Evolutionary conservation across 2,888 invertebrate genomes (phyloP).

Genomic region (Agriotes lineatus): DNA sequence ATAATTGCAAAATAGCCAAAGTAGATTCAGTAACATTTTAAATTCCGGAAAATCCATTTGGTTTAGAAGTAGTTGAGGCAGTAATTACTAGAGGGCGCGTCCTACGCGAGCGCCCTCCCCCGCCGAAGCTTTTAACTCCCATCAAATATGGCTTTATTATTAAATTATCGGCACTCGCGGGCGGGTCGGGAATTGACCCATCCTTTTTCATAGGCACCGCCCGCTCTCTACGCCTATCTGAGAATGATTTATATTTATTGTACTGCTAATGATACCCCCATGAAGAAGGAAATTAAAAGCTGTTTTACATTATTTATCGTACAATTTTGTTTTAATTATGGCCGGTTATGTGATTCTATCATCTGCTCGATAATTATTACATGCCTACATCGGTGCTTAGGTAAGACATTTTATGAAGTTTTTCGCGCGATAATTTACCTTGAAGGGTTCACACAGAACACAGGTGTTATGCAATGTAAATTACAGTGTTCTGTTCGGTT

Average conservation of each 20-base stretch:
- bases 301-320: constrained; percentile 5
- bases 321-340: constrained; percentile 9
- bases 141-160: constrained; percentile 50
- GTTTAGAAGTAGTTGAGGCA: too few relatives aligned
- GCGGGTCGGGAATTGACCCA: constrained; percentile 16
- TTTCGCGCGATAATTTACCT: too few relatives aligned
- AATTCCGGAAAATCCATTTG: too few relatives aligned
- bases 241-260: constrained; percentile 44
- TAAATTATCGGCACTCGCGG: constrained; percentile 40
- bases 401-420: too few relatives aligned
- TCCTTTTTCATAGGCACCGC: constrained; percentile 16
- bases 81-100: too few relatives aligned
- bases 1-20: too few relatives aligned
- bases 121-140: constrained; percentile 15
- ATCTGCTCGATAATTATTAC: too few relatives aligned
- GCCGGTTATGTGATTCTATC: neutral
- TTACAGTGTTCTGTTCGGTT: too few relatives aligned
- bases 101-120: constrained; percentile 34
- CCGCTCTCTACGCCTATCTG: constrained; percentile 22
- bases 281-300: constrained; percentile 6
- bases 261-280: constrained; percentile 35
- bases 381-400: too few relatives aligned
- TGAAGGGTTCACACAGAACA: too few relatives aligned
- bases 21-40: too few relatives aligned
- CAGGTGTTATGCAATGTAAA: too few relatives aligned